phyloP scores from a whole-genome alignment of 1,140 invertebrate genomes.

The Scaptomyza graminum region DNA sequence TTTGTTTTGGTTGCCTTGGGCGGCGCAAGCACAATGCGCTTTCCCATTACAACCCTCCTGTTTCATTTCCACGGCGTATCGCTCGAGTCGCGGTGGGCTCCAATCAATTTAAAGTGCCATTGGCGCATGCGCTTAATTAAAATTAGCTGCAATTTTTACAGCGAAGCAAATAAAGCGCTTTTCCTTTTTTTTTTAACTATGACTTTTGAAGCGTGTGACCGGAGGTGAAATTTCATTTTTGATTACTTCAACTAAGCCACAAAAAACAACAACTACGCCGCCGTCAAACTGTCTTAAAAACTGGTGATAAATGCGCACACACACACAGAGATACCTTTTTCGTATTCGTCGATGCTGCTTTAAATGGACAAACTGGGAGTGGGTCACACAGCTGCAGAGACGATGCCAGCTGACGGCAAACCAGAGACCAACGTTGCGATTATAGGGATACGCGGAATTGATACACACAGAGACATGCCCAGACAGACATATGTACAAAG shows the following conservation, averaged over 20 bases:
- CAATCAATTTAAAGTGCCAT: slow-evolving; percentile 9
- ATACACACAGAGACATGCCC: neutral
- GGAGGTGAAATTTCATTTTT: slow-evolving; percentile 76
- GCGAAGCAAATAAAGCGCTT: slow-evolving; percentile 27
- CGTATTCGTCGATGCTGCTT: slow-evolving; percentile 51
- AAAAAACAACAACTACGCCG: slow-evolving; percentile 12
- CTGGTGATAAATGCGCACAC: slow-evolving; percentile 69
- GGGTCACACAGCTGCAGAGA: slow-evolving; percentile 74
- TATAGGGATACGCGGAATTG: slow-evolving; percentile 64
- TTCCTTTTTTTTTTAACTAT: slow-evolving; percentile 46
- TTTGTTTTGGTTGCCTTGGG: too few species aligned
- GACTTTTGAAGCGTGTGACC: slow-evolving; percentile 76
- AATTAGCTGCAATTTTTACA: slow-evolving; percentile 31
- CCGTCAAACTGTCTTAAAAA: slow-evolving; percentile 55
- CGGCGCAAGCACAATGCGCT: neutral
- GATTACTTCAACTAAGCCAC: slow-evolving; percentile 54
- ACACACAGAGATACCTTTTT: slow-evolving; percentile 61
- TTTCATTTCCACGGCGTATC: slow-evolving; percentile 18
- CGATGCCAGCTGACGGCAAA: slow-evolving; percentile 13
- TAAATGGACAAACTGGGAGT: slow-evolving; percentile 77
- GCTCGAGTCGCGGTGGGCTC: neutral
- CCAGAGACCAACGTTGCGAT: slow-evolving; percentile 58
- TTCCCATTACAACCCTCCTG: neutral
- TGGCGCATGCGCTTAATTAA: slow-evolving; percentile 11
- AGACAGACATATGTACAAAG: too few species aligned